Base-by-base conservation (phyloP, 2,888 invertebrate genomes). In the Scaptomyza tumidula region DNA sequence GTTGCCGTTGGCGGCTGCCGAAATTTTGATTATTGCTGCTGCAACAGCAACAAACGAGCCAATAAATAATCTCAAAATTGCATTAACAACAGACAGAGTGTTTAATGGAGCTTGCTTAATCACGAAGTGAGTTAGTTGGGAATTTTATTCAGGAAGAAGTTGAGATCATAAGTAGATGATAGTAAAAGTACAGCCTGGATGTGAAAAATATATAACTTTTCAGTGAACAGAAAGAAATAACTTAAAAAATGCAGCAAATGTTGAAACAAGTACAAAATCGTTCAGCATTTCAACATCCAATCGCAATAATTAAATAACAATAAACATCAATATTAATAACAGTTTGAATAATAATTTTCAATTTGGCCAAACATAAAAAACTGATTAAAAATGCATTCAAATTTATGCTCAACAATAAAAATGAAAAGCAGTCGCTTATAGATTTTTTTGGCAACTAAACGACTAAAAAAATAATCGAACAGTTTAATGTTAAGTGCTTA, bases 321-420 rank as follows among this genome's bases (percentile, higher is more conserved):
- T 65, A 54, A 64, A 24, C 56, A 73, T 72, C 48, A 58, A 67
- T 71, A 72, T 74, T 63, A 67, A 83, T 75, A 65, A 63, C 62
- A 69, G 60, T 74, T 74, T 72, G 58, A 75, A 75, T 74, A 82
- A 85, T 80, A 71, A 78, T 69, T 50, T 41, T 50, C 78, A 72
- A 76, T 86, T 74, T 68, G 46, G 57, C 37, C 57, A 19, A 69
- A 65, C 71, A 77, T 82, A 65, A 80, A 80, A 84, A 73, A 72
- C 74, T 81, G 79, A 88, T 78, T 81, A 85, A 86, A 84, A 86
- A 68, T 73, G 72, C 76, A 88, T 86, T 81, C 55, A 77, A 84
- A 84, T 75, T 86, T 82, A 87, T 83, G 67, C 69, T 57, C 80
- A 65, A 71, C 81, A 85, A 82, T 80, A 84, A 81, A 87, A 69